Conservation (phyloP, 2,888 invertebrate species). For the Gymnocheta viridis region DNA sequence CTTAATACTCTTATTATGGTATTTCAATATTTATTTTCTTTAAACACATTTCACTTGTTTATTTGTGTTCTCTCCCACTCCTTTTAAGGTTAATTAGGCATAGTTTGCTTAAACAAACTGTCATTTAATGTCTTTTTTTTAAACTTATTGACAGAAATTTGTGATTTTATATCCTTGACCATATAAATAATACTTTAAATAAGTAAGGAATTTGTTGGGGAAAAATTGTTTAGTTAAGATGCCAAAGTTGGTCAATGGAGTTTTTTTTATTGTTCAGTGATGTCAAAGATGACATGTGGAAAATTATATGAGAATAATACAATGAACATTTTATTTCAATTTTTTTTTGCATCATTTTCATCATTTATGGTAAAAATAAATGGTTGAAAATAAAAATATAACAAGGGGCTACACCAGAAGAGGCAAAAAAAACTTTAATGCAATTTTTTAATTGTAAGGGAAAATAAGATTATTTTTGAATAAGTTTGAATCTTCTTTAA, state of each 20-base stretch:
- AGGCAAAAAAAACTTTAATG: not conserved
- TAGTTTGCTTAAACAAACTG: conserved; percentile 61
- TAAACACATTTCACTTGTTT: conserved; percentile 22
- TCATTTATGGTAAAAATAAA: conserved; percentile 49
- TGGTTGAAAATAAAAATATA: conserved; percentile 8
- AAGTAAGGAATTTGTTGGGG: conserved; percentile 46
- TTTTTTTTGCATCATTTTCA: not conserved
- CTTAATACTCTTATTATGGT: not conserved
- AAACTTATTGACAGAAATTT: conserved; percentile 51
- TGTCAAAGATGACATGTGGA: conserved; percentile 63
- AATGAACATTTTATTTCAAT: conserved; percentile 43
- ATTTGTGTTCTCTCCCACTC: conserved; percentile 40
- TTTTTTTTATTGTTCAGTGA: conserved; percentile 20
- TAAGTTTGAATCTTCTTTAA: too few relatives aligned
- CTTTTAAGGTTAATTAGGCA: conserved; percentile 64
- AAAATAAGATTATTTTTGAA: too few relatives aligned
- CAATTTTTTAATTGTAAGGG: not conserved
- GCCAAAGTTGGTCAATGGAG: conserved; percentile 56
- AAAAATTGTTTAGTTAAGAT: conserved; percentile 33
- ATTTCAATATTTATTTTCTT: conserved; percentile 24
- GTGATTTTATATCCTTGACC: conserved; percentile 55
- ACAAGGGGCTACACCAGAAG: not conserved
- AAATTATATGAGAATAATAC: conserved; percentile 52
- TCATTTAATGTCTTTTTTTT: conserved; percentile 58
- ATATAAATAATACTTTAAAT: conserved; percentile 35